A percentile compares a stretch with the other conserved stretches of the same genome.
Evolutionary conservation across 2,797 vertebrate species (phyloP).

Genomic region (Spatula clypeata): DNA sequence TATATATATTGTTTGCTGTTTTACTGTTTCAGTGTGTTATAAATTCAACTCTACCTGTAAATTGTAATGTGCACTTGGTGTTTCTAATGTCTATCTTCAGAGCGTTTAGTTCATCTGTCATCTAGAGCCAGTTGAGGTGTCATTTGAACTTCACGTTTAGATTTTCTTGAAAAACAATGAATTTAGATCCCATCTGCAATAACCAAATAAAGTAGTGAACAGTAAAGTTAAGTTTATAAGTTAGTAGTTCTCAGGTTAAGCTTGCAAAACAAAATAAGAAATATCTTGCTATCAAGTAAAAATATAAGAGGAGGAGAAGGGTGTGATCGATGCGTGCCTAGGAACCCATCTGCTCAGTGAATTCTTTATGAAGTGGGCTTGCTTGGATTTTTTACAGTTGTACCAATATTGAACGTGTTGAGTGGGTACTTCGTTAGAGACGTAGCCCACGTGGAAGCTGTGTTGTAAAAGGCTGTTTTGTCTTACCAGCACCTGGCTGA

Average conservation of each 20-base stretch:
- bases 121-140: background rate
- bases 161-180: background rate
- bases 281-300: background rate
- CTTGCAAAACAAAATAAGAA: background rate
- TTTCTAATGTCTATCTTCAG: background rate
- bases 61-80: background rate
- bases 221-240: background rate
- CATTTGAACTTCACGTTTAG: background rate
- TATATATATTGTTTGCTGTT: background rate
- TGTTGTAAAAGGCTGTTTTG: background rate
- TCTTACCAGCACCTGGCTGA: background rate
- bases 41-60: background rate
- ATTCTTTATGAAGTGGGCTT: background rate
- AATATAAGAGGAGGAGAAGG: background rate
- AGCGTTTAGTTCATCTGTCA: background rate
- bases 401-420: background rate
- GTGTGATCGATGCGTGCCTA: background rate
- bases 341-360: background rate
- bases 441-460: background rate
- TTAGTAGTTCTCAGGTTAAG: background rate
- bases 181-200: background rate
- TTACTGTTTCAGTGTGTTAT: background rate
- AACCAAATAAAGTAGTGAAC: background rate
- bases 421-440: background rate
- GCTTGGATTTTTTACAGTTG: background rate